Conservation (phyloP, 1,140 invertebrate genomes). For the Zaprionus africanus region DNA sequence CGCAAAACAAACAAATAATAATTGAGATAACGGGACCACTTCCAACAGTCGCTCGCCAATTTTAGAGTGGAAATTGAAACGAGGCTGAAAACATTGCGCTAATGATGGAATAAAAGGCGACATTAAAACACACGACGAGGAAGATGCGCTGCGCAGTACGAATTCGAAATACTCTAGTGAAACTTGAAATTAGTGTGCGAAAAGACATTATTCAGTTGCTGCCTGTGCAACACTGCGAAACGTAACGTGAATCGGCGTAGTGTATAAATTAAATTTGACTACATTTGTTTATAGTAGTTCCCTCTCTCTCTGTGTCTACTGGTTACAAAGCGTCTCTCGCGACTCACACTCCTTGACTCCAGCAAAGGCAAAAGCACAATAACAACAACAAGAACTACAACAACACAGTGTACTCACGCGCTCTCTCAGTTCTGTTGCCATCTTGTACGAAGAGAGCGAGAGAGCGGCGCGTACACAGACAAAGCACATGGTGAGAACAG, state of each 20-base stretch:
- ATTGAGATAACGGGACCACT: constrained; percentile 45
- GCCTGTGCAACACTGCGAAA: neutral
- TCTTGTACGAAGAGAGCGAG: constrained; percentile 10
- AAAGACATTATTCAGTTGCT: neutral
- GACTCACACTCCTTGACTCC: constrained; percentile 2
- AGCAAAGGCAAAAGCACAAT: constrained; percentile 3
- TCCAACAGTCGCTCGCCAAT: constrained; percentile 30
- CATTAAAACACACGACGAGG: neutral
- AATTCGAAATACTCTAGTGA: constrained; percentile 16
- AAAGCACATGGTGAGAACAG: neutral
- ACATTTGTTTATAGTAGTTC: neutral
- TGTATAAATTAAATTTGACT: neutral
- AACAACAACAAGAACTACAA: constrained; percentile 25
- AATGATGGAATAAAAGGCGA: constrained; percentile 11
- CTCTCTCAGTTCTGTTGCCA: constrained; percentile 26
- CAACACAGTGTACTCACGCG: neutral
- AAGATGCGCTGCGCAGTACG: neutral
- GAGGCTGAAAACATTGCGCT: constrained; percentile 18
- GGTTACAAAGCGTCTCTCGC: neutral
- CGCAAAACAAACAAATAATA: constrained; percentile 36
- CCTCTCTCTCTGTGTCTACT: neutral
- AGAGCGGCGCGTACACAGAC: neutral
- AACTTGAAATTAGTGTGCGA: neutral
- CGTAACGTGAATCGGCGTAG: neutral
- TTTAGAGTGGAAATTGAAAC: constrained; percentile 35